Conservation (phyloP, 2,888 invertebrate genomes). For the Tuta absoluta region DNA sequence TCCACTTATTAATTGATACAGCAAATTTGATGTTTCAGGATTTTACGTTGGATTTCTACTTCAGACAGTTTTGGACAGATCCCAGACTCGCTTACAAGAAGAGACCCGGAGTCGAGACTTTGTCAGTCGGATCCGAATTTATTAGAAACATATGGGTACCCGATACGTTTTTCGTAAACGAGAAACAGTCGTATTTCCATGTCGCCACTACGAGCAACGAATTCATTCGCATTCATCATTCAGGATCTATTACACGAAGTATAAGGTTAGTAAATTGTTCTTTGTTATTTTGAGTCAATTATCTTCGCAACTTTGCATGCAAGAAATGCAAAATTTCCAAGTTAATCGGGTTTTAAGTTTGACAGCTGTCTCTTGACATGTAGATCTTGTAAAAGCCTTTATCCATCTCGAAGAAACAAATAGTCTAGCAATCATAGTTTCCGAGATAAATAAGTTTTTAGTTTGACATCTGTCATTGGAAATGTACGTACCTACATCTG, state of each 20-base stretch:
- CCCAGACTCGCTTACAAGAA: constrained; percentile 95
- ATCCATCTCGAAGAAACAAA: too few species aligned
- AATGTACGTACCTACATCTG: too few species aligned
- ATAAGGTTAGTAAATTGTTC: constrained; percentile 87
- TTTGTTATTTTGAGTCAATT: not conserved
- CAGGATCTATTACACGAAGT: constrained; percentile 96
- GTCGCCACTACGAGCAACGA: constrained; percentile 99
- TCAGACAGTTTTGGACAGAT: constrained; percentile 99
- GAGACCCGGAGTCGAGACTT: constrained; percentile 92
- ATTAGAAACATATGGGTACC: constrained; percentile 99
- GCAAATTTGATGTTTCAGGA: constrained; percentile 83
- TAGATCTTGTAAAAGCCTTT: too few species aligned
- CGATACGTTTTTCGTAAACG: constrained; percentile 99
- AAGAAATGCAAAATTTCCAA: too few species aligned
- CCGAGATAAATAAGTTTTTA: too few species aligned
- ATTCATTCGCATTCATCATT: constrained; percentile 97
- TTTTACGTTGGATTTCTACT: constrained; percentile 98
- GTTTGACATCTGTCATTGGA: too few species aligned
- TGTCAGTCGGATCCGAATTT: constrained; percentile 96
- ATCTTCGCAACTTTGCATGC: too few species aligned
- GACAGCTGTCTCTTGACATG: too few species aligned
- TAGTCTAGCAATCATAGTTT: too few species aligned
- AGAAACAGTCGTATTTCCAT: constrained; percentile 99
- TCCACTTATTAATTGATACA: too few species aligned
- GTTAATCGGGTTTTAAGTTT: too few species aligned